Evolutionary conservation across 53 echinoderm and acorn worm species (phyloP).

Genomic region (Henricia sp.): DNA sequence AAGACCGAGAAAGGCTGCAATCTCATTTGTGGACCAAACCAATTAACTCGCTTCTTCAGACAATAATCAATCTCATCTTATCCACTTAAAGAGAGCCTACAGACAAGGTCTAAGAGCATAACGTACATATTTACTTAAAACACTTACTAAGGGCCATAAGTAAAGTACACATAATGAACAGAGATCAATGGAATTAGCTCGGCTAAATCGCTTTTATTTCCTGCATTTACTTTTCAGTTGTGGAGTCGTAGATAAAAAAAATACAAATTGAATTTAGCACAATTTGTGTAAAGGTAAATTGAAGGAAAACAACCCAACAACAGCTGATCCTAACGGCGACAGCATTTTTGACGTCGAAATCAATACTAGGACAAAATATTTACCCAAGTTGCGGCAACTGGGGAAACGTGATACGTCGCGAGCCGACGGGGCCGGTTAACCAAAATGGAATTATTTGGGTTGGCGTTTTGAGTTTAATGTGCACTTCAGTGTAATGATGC

Average conservation of each 20-base stretch:
- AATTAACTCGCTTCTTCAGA: no score
- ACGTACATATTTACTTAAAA: not conserved
- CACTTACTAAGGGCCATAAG: constrained; percentile 7
- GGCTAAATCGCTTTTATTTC: not conserved
- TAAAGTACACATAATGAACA: not conserved
- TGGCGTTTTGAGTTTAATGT: not conserved
- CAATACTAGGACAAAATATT: constrained; percentile 31
- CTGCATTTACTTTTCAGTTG: not conserved
- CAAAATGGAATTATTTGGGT: not conserved
- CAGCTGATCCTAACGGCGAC: constrained; percentile 43
- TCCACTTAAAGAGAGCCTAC: no score
- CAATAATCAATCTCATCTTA: no score
- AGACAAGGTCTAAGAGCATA: no score
- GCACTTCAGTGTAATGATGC: not conserved
- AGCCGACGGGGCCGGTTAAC: not conserved
- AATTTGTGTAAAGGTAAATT: not conserved
- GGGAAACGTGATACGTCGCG: not conserved
- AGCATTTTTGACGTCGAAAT: constrained; percentile 24
- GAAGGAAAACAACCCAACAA: constrained; percentile 24
- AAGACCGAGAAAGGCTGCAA: no score
- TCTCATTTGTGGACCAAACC: no score
- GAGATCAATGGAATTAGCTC: constrained; percentile 16
- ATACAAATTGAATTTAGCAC: not conserved
- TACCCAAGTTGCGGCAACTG: not conserved
- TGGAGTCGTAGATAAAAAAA: not conserved